Conservation (phyloP, 2,888 invertebrate genomes). For the Margaritifera margaritifera region DNA sequence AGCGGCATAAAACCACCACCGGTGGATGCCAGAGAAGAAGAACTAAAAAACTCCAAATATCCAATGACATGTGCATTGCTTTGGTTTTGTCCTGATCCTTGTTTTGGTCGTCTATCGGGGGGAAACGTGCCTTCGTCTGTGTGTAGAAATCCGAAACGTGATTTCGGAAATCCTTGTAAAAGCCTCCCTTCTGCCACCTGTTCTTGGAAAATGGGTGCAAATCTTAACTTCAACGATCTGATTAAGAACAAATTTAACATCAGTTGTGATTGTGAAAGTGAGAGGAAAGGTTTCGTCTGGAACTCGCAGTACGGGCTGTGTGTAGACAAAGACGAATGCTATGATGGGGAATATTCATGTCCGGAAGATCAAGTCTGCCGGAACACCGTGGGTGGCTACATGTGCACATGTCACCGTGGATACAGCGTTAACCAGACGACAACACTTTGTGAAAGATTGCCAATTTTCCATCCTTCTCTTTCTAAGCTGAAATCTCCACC, state of each 20-base stretch:
- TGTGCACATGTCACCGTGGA: constrained; percentile 49
- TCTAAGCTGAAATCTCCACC: constrained; percentile 8
- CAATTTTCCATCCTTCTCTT: constrained; percentile 25
- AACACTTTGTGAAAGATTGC: constrained; percentile 33
- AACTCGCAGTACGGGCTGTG: constrained; percentile 47
- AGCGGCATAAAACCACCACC: constrained; percentile 11
- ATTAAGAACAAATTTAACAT: constrained; percentile 58
- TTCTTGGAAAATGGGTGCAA: constrained; percentile 31
- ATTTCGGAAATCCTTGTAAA: constrained; percentile 52
- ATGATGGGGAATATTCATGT: constrained; percentile 29
- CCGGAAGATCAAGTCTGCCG: constrained; percentile 39
- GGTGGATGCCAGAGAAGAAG: constrained; percentile 3
- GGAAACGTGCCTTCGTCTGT: constrained; percentile 25
- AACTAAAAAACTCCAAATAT: constrained; percentile 3
- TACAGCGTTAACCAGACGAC: constrained; percentile 27
- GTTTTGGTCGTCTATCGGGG: constrained; percentile 46
- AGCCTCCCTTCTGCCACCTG: constrained; percentile 31
- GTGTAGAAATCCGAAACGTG: constrained; percentile 6
- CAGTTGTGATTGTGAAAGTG: constrained; percentile 52
- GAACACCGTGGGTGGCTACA: constrained; percentile 49
- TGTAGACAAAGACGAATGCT: constrained; percentile 58
- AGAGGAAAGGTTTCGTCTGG: constrained; percentile 50
- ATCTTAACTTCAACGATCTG: constrained; percentile 54
- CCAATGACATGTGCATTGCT: constrained; percentile 56
- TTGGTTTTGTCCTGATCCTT: constrained; percentile 65